Conservation (phyloP, 2,888 invertebrate genomes). For the Oscheius sp. region DNA sequence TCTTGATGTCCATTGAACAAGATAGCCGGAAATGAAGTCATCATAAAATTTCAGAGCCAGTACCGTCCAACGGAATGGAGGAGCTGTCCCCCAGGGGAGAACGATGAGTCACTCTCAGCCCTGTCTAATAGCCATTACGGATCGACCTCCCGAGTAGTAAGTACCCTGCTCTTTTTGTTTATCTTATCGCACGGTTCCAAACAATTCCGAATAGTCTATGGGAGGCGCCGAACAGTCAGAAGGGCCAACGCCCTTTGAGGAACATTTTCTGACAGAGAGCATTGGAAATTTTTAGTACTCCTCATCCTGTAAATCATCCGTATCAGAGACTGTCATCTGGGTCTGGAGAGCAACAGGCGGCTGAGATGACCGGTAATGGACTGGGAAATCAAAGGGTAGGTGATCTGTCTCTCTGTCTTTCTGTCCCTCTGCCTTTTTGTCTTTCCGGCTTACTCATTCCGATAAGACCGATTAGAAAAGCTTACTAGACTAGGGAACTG, state of each 20-base stretch:
- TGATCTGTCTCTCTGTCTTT: neutral
- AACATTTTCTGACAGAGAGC: slow-evolving; percentile 16
- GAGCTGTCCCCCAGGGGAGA: slow-evolving; percentile 38
- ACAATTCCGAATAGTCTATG: neutral
- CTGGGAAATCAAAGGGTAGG: slow-evolving; percentile 43
- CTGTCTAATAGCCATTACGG: slow-evolving; percentile 58
- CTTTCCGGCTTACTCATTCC: too few relatives aligned
- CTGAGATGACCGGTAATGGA: slow-evolving; percentile 36
- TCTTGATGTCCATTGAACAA: neutral
- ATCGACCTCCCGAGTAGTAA: slow-evolving; percentile 51
- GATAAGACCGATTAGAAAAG: too few relatives aligned
- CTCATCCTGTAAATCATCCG: slow-evolving; percentile 33
- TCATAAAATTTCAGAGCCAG: slow-evolving; percentile 26
- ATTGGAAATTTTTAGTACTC: slow-evolving; percentile 7
- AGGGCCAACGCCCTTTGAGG: neutral
- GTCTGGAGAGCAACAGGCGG: slow-evolving; percentile 48
- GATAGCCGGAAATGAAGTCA: neutral
- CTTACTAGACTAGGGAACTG: neutral
- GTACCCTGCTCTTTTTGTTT: slow-evolving; percentile 17
- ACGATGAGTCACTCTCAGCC: slow-evolving; percentile 70
- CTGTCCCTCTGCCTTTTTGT: too few relatives aligned
- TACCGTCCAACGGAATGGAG: slow-evolving; percentile 14
- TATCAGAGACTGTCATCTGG: slow-evolving; percentile 53
- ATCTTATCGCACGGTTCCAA: neutral
- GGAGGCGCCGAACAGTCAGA: slow-evolving; percentile 3